Conservation (phyloP, 2,113 vertebrate genomes). For the Caretta caretta region DNA sequence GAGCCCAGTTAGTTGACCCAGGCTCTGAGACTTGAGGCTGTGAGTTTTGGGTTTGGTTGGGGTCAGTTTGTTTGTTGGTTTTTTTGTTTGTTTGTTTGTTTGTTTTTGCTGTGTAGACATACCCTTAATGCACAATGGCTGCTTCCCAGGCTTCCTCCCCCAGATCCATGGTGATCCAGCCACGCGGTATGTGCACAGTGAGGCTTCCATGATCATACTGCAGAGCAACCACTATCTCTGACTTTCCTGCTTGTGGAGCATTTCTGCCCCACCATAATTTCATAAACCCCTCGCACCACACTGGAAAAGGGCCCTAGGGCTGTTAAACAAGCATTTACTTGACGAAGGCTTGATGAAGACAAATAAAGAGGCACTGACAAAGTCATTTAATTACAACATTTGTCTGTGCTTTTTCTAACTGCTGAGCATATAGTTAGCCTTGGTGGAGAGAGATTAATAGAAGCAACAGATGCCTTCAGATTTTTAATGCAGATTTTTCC, state of each 20-base stretch:
- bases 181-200: background rate
- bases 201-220: background rate
- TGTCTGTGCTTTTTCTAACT: background rate
- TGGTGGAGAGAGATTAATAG: background rate
- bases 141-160: background rate
- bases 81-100: background rate
- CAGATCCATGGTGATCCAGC: background rate
- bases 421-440: background rate
- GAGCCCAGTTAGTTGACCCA: background rate
- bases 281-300: background rate
- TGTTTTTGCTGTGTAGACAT: background rate
- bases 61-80: no score
- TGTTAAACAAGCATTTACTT: conserved; percentile 10
- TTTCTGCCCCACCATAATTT: background rate
- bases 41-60: background rate
- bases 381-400: background rate
- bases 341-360: background rate
- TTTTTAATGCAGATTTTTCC: background rate
- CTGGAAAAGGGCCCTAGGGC: background rate
- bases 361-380: background rate
- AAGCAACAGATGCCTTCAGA: background rate
- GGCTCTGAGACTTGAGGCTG: background rate
- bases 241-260: background rate
- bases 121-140: background rate
- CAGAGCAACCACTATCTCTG: background rate